phyloP scores from a whole-genome alignment of 1,140 invertebrate genomes.

The Drosophila punjabiensis region DNA sequence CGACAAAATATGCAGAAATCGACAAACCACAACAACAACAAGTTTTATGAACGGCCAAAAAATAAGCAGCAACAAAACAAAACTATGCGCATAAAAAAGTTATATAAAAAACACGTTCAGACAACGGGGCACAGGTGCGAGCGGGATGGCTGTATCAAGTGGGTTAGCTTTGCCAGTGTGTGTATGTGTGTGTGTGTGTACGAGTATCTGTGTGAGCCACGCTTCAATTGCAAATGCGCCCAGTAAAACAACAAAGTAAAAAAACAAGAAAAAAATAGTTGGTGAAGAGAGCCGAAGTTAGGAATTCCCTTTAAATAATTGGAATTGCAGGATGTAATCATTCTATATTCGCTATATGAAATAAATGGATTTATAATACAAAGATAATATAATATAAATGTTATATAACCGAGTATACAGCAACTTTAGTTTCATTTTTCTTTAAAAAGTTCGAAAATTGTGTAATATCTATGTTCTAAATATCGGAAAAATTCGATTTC shows the following conservation, averaged over 20 bases:
- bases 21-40: conserved; percentile 44
- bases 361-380: background rate
- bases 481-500: background rate
- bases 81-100: conserved; percentile 76
- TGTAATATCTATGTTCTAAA: background rate
- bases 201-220: conserved; percentile 71
- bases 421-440: background rate
- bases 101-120: conserved; percentile 82
- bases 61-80: conserved; percentile 48
- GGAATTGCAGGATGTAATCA: background rate
- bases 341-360: background rate
- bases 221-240: conserved; percentile 79
- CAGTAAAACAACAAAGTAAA: conserved; percentile 60
- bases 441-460: background rate
- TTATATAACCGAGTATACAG: background rate
- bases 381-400: too few species aligned
- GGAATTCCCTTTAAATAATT: background rate
- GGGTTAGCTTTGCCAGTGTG: conserved; percentile 23
- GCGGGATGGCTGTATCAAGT: conserved; percentile 32
- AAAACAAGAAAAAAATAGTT: conserved; percentile 29
- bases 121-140: conserved; percentile 17
- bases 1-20: conserved; percentile 68
- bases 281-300: background rate
- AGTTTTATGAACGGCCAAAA: conserved; percentile 39
- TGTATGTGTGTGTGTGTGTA: background rate